Evolutionary conservation across 2,888 invertebrate genomes (phyloP), one percentile per base, ranked within the genome.

Genomic region (Brachylomia viminalis): DNA sequence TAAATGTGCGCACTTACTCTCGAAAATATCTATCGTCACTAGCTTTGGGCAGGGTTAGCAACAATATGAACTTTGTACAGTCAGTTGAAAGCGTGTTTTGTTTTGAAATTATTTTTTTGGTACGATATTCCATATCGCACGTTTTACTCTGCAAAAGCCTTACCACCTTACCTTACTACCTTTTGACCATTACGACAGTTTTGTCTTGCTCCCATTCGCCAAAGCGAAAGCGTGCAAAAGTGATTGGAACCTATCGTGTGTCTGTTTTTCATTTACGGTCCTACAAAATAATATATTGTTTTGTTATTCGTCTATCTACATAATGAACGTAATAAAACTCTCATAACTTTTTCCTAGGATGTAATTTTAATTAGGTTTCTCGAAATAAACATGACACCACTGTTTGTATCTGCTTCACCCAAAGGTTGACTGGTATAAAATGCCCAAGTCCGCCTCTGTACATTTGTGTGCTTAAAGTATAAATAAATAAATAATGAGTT

Each of bases 1-100:
- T 83, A 77, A 83, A 86, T 85, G 74, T 76, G 80, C 77, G 61
- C 77, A 79, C 80, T 84, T 79, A 77, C 80, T 82, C 82, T 69
- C 73, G 27, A 64, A 73, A 64, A 72, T 84, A 75, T 83, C 65
- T 74, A 76, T 77, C 59, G 72, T 68, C 62, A 76, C 47, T 59
- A 72, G 79, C 70, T 79, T 85, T 72, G 47, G 61, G 45, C 59
- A 67, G 75, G 75, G 81, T 77, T 69, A 79, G 64, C 30, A 42
- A 56, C 52, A 42, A 59, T 45, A 49, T 67, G 61, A 64, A 73
- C 59, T 27, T 59, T 67, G 64, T 58, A 71, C 67, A 30, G 23
- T 66, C 10, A 33, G 23, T 23, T 49, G 10, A 1, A 45, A 67
- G 15, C 15, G 6, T 27, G 10, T 61, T 30, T 56, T 62, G 10